Evolutionary conservation across 2,113 vertebrate species (phyloP), one percentile per base, ranked within the genome.

Genomic region (Chaenocephalus aceratus): DNA sequence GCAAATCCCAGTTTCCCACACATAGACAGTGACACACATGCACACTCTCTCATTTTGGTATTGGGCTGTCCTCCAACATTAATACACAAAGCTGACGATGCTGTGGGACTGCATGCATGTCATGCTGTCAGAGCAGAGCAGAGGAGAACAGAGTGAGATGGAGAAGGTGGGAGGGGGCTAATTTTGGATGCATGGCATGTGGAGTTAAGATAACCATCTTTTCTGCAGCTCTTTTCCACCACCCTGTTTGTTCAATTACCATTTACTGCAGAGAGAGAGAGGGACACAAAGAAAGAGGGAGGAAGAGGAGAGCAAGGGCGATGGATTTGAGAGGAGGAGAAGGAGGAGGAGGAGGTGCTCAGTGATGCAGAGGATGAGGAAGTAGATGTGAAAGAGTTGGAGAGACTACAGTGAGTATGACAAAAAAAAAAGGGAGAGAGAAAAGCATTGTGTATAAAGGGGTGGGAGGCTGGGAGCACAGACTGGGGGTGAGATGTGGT

Each of bases 181-280:
- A 92, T 93, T 95, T 90, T 66, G 79, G 83, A 95, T 94, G 91
- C 92, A 53, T n/a, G 79, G 89, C 93, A 91, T 91, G 91, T 92
- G 85, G 85, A 89, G 70, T 88, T 82, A 82, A 77, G 91, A 93
- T 94, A 92, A 94, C 88, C 88, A 92, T 94, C 90, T 94, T 92
- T 91, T 93, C 89, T 94, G 89, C 93, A 87, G 87, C 80, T 84
- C 81, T 89, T 79, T 86, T 82, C 88, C 77, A 54, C 68, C 80
- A 81, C 72, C 52, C 75, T 88, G 88, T 94, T 94, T 93, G 89
- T 90, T 93, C 92, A 93, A 91, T 94, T 92, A 93, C 84, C 90
- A 87, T 93, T 92, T 90, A 91, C 91, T 93, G 93, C 92, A 94
- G 92, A 85, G 92, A 83, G 68, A 80, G 48, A 58, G 57, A 30